phyloP scores from a whole-genome alignment of 2,113 vertebrate species.

The Corythoichthys intestinalis region DNA sequence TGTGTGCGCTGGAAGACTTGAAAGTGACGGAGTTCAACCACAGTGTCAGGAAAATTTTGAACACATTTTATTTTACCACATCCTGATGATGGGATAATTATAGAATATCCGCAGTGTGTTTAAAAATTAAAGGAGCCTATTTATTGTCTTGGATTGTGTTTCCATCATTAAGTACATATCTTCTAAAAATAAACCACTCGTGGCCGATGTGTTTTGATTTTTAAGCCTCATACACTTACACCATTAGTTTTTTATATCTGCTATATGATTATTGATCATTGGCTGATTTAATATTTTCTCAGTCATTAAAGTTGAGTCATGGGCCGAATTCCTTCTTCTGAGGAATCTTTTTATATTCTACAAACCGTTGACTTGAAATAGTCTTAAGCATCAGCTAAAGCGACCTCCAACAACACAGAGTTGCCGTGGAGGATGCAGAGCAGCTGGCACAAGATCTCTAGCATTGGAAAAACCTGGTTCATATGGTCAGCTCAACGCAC shows the following conservation, averaged over 20 bases:
- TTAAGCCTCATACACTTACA: slow-evolving; percentile 11
- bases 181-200: background rate
- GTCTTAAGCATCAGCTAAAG: no score
- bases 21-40: background rate
- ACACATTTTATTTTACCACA: slow-evolving; percentile 1
- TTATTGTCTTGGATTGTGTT: slow-evolving; percentile 9
- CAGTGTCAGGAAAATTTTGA: background rate
- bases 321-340: background rate
- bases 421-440: no score
- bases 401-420: no score
- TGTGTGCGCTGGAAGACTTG: slow-evolving; percentile 1
- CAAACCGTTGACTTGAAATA: no score
- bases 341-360: background rate
- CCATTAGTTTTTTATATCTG: background rate
- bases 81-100: slow-evolving; percentile 9
- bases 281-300: background rate
- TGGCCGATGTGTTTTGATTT: background rate
- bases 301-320: slow-evolving; percentile 1
- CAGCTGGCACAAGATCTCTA: no score
- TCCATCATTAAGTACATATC: background rate
- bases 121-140: slow-evolving; percentile 12
- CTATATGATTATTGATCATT: slow-evolving; percentile 13
- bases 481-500: no score
- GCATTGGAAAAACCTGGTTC: no score
- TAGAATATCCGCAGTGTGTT: background rate